These are phyloP conservation scores for Eumaeus atala DNA, from an alignment of 1,140 invertebrate species.

Conservation along the genomic window DNA sequence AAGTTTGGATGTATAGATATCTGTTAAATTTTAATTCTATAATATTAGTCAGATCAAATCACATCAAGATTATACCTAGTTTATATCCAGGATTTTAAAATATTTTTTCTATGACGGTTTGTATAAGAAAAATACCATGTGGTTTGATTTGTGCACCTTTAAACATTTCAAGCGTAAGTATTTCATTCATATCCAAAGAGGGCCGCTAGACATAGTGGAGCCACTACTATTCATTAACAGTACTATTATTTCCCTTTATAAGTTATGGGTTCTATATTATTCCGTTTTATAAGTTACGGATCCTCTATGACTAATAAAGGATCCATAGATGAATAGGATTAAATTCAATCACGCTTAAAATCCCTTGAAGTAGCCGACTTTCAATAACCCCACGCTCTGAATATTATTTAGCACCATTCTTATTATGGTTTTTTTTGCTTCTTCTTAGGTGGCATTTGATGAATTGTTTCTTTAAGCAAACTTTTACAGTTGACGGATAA, in stretches of 20 bases:
- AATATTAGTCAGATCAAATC: no score
- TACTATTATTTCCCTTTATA: neutral
- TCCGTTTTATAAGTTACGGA: neutral
- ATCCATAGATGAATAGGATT: neutral
- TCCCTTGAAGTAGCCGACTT: slow-evolving; percentile 6
- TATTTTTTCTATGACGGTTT: no score
- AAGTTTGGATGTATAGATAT: no score
- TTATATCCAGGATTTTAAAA: no score
- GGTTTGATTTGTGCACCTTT: slow-evolving; percentile 1
- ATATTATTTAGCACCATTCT: neutral
- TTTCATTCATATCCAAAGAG: neutral
- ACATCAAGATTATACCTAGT: no score
- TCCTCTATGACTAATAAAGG: neutral
- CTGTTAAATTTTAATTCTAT: no score
- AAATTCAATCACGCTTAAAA: neutral
- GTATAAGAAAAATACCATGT: no score
- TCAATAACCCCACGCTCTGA: neutral
- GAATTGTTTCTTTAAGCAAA: no score
- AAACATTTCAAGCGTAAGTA: slow-evolving; percentile 2
- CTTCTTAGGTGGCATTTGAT: neutral
- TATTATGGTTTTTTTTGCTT: neutral
- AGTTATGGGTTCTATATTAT: neutral
- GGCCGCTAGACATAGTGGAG: neutral
- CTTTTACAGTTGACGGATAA: no score
- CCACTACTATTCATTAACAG: neutral